Evolutionary conservation across 1,140 invertebrate species (phyloP).

Genomic region (Gerris buenoi): DNA sequence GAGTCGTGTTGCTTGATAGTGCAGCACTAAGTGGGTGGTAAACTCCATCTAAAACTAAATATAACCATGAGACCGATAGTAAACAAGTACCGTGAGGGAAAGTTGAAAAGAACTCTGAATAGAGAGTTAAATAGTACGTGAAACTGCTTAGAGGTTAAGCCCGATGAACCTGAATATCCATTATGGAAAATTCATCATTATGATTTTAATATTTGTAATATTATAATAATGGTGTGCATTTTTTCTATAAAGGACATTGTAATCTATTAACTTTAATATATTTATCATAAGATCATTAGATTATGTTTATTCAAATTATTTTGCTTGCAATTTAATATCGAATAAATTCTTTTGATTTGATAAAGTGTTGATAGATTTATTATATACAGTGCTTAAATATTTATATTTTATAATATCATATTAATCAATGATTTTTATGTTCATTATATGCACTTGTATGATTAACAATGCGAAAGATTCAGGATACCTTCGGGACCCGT

Average conservation of each 20-base stretch:
- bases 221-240: not conserved
- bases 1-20: conserved; percentile 74
- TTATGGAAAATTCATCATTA: conserved; percentile 13
- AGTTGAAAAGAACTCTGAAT: conserved; percentile 80
- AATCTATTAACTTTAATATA: not conserved
- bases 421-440: no score
- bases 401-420: no score
- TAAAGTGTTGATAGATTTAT: no score
- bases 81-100: conserved; percentile 83
- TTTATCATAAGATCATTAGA: not conserved
- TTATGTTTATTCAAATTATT: not conserved
- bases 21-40: conserved; percentile 70
- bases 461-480: not conserved
- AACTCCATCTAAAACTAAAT: conserved; percentile 78
- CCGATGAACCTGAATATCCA: conserved; percentile 30
- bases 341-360: conserved; percentile 7
- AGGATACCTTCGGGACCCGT: conserved; percentile 56
- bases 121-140: conserved; percentile 76
- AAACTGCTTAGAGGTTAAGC: conserved; percentile 58
- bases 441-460: no score
- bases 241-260: not conserved
- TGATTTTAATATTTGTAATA: not conserved
- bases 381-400: no score
- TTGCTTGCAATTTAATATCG: not conserved
- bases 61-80: conserved; percentile 68